Evolutionary conservation across 2,113 vertebrate genomes (phyloP).

Genomic region (Prionailurus bengalensis): DNA sequence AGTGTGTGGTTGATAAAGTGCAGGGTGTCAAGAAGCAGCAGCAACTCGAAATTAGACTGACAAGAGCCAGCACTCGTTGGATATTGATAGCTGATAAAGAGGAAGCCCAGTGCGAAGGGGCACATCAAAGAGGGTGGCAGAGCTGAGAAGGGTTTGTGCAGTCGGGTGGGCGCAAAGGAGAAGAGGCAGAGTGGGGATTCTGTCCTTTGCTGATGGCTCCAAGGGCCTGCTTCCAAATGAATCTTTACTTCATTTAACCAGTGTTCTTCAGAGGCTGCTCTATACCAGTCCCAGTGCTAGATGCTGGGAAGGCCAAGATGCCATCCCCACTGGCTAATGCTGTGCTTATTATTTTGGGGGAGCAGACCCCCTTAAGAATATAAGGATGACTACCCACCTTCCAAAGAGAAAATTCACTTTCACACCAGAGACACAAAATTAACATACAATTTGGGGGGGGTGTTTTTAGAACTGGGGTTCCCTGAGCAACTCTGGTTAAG

Average conservation of each 20-base stretch:
- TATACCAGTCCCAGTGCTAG: not conserved
- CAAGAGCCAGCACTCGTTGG: slow-evolving; percentile 76
- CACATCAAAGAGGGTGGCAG: not conserved
- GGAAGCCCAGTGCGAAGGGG: not conserved
- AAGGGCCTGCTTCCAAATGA: not conserved
- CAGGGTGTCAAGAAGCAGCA: slow-evolving; percentile 86
- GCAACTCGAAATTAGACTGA: slow-evolving; percentile 87
- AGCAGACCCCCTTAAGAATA: not conserved
- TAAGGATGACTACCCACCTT: not conserved
- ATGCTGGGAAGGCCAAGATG: not conserved
- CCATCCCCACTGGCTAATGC: not conserved
- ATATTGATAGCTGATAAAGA: slow-evolving; percentile 65
- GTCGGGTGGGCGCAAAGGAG: rapidly evolving
- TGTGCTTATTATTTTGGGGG: no score
- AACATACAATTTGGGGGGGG: not conserved
- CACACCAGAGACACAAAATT: not conserved
- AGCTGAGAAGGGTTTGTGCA: rapidly evolving
- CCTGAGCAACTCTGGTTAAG: not conserved
- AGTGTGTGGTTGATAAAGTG: slow-evolving; percentile 92
- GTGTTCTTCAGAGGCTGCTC: not conserved
- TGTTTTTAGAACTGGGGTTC: not conserved
- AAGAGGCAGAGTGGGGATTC: not conserved
- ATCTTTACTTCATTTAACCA: not conserved
- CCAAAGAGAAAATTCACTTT: not conserved
- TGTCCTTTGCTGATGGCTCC: not conserved